Base-by-base conservation (phyloP, 2,113 vertebrate genomes). In the Pleuronectes platessa region DNA sequence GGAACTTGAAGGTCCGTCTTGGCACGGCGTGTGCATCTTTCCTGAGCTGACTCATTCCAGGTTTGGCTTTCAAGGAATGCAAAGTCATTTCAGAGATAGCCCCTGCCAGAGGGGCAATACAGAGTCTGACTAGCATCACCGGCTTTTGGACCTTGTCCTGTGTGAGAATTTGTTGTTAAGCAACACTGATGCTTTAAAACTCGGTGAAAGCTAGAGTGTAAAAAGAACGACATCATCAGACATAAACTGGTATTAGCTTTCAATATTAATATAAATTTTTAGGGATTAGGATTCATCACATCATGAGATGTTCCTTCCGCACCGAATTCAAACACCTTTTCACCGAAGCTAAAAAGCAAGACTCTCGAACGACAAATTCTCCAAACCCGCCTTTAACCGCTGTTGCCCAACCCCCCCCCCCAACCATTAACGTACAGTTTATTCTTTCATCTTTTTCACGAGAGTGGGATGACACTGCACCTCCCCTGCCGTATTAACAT, bases 51-150 rank as follows among this genome's bases (percentile, higher is more conserved):
- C 71, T 89, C 77, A 81, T 71, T 85, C 74, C 17, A 69, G 68
- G 61, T 68, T 82, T 60, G 76, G 77, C 76, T 86, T 88, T 87
- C 68, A 61, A 81, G 69, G 71, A 86, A 86, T 78, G 78, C 70
- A 45, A 64, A 65, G 74, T 78, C 45, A 80, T 79, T 82, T 68
- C 14, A 2, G 61, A 75, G 61, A 79, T 84, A 77, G 23, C 71
- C 62, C 31, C 40, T 70, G 45, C 60, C 63, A 24, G 23, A 53
- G 31, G 5, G 51, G 51, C 6, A 9, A 2, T 49, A 49, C 17
- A 17, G 45, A 49, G 51, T 53, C 51, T 49, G 45, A 49, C 45
- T 45, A 13, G n/a, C 6, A 71, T 9, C 67, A 63, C 71, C 61
- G 24, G 5, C 63, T 24, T 2, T 24, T 71, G 72, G 60, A 66